Evolutionary conservation across 1,140 invertebrate genomes (phyloP), one percentile per base, ranked within the genome.

Genomic region (Idris sp.): DNA sequence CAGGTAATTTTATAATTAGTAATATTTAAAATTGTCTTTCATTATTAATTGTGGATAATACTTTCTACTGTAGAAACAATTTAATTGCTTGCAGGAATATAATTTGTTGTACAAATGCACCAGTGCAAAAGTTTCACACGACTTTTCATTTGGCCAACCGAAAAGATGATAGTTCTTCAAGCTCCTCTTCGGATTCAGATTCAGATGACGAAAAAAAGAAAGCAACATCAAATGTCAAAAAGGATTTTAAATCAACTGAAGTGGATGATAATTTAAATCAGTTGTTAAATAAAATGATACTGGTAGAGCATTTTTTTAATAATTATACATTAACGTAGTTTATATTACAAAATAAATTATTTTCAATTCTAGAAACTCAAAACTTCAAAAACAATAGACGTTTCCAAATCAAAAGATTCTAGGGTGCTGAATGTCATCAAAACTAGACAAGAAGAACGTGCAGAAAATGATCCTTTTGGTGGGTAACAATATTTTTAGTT

Each of bases 101-200:
- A 38, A 8, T 16, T 38, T 15, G 35, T 31, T 33, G 30, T 33
- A 9, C 31, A 8, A 10, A 16, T 30, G 41, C 38, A 4, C 31
- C 36, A 18, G 7, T 30, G 13, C 72, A 75, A 35, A 54, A 73
- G 30, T 43, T 81, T 9, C 65, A 78, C 22, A 73, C 58, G 9
- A 49, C 75, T 16, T 46, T 72, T 19, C 48, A 53, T 46, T 67
- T 79, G 4, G 8, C 3, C 65, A 59, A 15, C 74, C 69, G 13
- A 26, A 16, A 33, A 26, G n/a, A 61, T 25, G 41, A 38, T 16
- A 62, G 62, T 38, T 78, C 78, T 7, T 79, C 79, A 2, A 79
- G 78, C 5, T 76, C 76, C n/a, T 33, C 26, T 22, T 58, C 53
- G 22, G 74, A 80, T 36, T 80, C 78, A 15, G 80, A 83, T 74